Percentiles rank a stretch among this genome's conserved stretches.
Evolutionary conservation across 2,113 vertebrate species (phyloP).

Genomic region (Phaethornis superciliosus): DNA sequence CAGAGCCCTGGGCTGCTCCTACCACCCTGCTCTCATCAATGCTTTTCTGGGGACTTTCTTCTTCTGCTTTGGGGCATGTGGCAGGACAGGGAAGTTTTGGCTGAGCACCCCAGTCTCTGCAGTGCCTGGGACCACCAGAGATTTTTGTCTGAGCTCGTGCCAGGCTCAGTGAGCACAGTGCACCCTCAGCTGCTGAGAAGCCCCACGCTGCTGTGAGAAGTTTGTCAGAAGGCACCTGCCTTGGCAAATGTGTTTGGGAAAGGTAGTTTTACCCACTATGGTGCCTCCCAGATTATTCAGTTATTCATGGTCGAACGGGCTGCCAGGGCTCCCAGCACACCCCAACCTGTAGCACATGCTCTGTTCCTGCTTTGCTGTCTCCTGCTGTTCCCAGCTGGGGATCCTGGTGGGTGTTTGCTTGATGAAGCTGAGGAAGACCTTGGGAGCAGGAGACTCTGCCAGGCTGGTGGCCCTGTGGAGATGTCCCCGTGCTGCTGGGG

Average conservation of each 20-base stretch:
- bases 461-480: accelerated
- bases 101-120: background rate
- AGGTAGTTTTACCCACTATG: background rate
- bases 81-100: background rate
- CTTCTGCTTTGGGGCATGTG: accelerated
- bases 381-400: background rate
- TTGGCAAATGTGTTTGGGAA: conserved; percentile 55
- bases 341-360: accelerated
- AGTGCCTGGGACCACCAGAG: accelerated
- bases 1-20: background rate
- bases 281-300: conserved; percentile 29
- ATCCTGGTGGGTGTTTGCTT: background rate
- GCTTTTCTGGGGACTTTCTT: background rate
- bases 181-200: background rate
- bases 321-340: background rate
- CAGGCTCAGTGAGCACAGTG: accelerated
- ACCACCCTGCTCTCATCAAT: accelerated
- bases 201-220: background rate
- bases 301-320: conserved; percentile 32
- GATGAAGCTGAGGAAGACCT: background rate
- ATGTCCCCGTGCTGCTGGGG: background rate
- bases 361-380: background rate
- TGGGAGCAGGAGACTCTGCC: background rate
- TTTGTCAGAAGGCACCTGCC: conserved; percentile 24
- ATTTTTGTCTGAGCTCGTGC: background rate